A percentile compares a stretch with the other conserved stretches of the same genome.
Evolutionary conservation across 2,797 vertebrate species (phyloP).

Genomic region (Darevskia nairensis): DNA sequence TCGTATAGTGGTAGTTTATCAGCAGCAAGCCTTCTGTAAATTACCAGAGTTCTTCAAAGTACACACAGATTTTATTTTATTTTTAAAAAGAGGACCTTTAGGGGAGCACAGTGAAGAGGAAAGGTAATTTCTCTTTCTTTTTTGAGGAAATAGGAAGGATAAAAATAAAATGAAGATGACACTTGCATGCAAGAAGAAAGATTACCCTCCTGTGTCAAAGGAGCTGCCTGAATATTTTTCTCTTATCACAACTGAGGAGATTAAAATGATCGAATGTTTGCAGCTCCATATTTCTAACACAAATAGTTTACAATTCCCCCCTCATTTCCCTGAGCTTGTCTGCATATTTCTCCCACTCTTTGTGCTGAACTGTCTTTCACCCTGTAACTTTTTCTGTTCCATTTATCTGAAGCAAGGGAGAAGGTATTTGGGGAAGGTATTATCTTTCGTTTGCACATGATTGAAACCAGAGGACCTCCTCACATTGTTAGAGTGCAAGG

Average conservation of each 20-base stretch:
- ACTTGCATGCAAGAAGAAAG: neutral
- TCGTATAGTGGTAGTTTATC: neutral
- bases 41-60: conserved; percentile 47
- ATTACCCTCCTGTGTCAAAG: conserved; percentile 47
- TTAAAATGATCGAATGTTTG: conserved; percentile 37
- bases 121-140: conserved; percentile 3
- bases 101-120: conserved; percentile 28
- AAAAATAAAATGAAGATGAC: neutral
- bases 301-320: conserved; percentile 33
- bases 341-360: conserved; percentile 28
- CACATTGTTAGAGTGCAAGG: neutral
- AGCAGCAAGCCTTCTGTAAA: conserved; percentile 33
- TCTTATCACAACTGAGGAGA: conserved; percentile 42
- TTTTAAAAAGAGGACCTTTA: conserved; percentile 31
- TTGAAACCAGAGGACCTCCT: conserved; percentile 25
- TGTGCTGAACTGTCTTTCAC: conserved; percentile 41
- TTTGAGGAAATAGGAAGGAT: conserved; percentile 3
- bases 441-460: neutral
- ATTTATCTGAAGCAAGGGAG: conserved; percentile 42
- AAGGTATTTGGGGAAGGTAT: conserved; percentile 15
- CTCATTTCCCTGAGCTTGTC: conserved; percentile 42
- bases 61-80: neutral
- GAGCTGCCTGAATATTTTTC: conserved; percentile 19
- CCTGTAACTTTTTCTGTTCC: conserved; percentile 37
- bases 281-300: conserved; percentile 46